phyloP scores from a whole-genome alignment of 2,113 vertebrate genomes.

The Trogon melanurus region DNA sequence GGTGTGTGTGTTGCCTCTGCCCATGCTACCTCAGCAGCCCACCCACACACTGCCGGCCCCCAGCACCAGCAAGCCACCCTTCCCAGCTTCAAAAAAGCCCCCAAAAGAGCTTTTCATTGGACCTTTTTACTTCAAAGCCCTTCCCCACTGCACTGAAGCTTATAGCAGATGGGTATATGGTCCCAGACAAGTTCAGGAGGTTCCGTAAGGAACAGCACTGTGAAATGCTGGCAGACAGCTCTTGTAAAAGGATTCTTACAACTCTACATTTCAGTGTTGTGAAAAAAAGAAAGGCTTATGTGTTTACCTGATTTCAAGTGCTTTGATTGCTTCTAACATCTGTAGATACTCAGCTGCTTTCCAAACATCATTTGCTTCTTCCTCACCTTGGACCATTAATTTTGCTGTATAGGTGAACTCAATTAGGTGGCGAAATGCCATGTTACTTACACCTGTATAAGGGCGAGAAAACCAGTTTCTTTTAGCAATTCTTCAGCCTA shows the following conservation, averaged over 20 bases:
- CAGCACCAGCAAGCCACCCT: no score
- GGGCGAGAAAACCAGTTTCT: neutral
- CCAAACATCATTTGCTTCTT: conserved; percentile 94
- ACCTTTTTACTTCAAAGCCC: no score
- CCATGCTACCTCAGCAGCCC: no score
- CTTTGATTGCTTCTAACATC: conserved; percentile 98
- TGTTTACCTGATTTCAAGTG: conserved; percentile 86
- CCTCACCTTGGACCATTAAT: conserved; percentile 87
- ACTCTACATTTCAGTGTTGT: neutral
- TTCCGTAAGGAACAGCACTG: neutral
- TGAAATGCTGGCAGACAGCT: neutral
- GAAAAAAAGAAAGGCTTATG: neutral
- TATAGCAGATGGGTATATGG: neutral
- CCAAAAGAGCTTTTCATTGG: no score
- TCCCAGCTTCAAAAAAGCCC: no score
- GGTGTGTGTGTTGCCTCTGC: no score
- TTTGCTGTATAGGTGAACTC: conserved; percentile 98
- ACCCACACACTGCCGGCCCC: no score
- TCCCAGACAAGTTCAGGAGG: neutral
- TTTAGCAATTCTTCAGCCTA: neutral
- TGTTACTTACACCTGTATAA: conserved; percentile 91
- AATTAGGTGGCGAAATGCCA: conserved; percentile 94
- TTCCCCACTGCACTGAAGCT: no score
- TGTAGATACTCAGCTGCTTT: conserved; percentile 98
- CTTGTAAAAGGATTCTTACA: neutral